phyloP scores from a whole-genome alignment of 2,113 vertebrate species.

The human (Homo sapiens) region GRCh38 chr1:204473001-204473500 shows the following conservation, averaged over 20 bases:
- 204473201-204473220: neutral
- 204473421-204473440: slow-evolving; percentile 11
- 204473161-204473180: neutral
- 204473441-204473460: neutral
- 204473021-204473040: neutral
- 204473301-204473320: neutral
- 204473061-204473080: neutral
- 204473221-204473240: neutral
- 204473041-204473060: neutral
- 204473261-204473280: too few species aligned
- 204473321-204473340: neutral
- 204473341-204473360: neutral
- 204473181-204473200: neutral
- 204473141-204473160: neutral
- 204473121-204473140: neutral
- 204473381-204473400: neutral
- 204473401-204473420: neutral
- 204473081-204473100: neutral
- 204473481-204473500: neutral
- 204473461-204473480: neutral
- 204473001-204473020: neutral
- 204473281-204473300: neutral
- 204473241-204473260: neutral
- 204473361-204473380: neutral
- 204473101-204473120: neutral